These are phyloP conservation scores for Lucinisca nassula DNA, from an alignment of 2,888 invertebrate species.

Conservation along the genomic window DNA sequence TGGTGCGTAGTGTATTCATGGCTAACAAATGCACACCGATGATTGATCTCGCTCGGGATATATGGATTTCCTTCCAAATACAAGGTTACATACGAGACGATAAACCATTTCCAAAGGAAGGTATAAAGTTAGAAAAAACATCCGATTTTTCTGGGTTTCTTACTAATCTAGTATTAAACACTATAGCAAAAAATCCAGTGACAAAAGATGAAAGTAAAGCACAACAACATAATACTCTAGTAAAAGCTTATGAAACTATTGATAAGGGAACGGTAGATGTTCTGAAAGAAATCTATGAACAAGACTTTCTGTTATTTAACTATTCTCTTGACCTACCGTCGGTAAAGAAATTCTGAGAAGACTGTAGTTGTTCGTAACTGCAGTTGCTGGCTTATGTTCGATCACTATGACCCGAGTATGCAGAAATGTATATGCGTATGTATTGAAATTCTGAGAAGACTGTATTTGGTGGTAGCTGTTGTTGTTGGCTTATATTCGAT, in stretches of 20 bases:
- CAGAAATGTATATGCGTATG: no score
- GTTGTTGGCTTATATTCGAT: no score
- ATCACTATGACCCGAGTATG: no score
- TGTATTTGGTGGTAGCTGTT: no score
- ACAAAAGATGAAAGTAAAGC: background rate
- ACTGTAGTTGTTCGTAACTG: no score
- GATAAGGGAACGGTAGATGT: background rate
- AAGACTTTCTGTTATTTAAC: slow-evolving; percentile 24
- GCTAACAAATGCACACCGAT: background rate
- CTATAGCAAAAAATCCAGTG: background rate
- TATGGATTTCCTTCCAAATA: background rate
- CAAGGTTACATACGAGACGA: background rate
- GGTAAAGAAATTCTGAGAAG: no score
- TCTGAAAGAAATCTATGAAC: slow-evolving; percentile 11
- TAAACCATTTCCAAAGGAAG: background rate
- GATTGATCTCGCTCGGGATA: background rate
- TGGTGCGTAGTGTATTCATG: background rate
- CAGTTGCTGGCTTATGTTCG: no score
- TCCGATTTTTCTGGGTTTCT: background rate
- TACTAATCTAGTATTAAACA: background rate
- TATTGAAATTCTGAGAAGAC: no score
- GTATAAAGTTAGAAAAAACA: background rate
- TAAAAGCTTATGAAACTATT: slow-evolving; percentile 10
- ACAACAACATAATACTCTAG: background rate
- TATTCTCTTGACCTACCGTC: slow-evolving; percentile 4